These are phyloP conservation scores for Zapus hudsonius DNA, from an alignment of 2,113 vertebrate species.

Conservation along the genomic window DNA sequence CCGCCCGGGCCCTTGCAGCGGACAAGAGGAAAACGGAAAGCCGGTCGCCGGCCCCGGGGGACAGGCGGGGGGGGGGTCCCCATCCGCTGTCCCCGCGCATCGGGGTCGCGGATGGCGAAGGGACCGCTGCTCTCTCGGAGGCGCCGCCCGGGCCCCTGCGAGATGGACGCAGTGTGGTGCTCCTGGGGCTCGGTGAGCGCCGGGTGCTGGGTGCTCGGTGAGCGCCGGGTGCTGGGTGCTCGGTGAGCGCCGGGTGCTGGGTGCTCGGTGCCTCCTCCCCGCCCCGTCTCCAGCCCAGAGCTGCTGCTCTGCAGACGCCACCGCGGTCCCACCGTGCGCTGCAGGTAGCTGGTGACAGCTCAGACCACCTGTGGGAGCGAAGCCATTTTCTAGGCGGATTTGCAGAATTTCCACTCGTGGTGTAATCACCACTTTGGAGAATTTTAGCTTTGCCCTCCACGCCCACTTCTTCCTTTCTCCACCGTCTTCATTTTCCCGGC, in stretches of 20 bases:
- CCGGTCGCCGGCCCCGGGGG: neutral
- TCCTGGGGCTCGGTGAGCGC: too few relatives aligned
- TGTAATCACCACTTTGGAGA: neutral
- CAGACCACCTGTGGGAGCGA: neutral
- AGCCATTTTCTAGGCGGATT: slow-evolving; percentile 69
- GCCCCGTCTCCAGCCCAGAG: neutral
- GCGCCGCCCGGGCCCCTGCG: too few relatives aligned
- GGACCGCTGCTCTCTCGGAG: too few relatives aligned
- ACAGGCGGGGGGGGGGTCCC: neutral
- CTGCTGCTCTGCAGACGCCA: slow-evolving; percentile 29
- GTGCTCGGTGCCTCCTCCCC: neutral
- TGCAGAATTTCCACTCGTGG: neutral
- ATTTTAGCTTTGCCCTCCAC: neutral
- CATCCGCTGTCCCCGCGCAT: neutral
- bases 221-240: neutral
- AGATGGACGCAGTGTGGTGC: too few relatives aligned
- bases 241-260: neutral
- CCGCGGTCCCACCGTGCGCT: slow-evolving; percentile 27
- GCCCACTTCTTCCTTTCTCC: neutral
- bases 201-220: neutral
- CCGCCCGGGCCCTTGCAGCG: neutral
- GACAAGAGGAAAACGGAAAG: neutral
- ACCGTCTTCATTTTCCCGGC: neutral
- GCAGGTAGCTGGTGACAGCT: slow-evolving; percentile 45
- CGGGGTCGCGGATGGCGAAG: too few relatives aligned